Percentiles rank a stretch among this genome's conserved stretches.
Evolutionary conservation across 2,797 vertebrate species (phyloP).

Genomic region (Dendrocincla fuliginosa): DNA sequence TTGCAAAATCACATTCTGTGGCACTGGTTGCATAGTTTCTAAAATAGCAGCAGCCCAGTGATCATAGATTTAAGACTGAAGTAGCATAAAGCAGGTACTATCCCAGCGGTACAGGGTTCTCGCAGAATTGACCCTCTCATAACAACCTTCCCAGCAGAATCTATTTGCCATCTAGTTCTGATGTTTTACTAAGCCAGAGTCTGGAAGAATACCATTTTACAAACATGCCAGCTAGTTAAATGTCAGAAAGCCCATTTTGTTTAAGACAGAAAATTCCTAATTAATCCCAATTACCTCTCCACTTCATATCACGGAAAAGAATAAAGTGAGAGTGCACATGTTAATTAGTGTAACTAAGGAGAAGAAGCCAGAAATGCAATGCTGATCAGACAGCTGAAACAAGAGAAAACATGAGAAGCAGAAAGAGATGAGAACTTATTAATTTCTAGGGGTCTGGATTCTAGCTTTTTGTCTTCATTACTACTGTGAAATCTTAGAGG

Average conservation of each 20-base stretch:
- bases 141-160: background rate
- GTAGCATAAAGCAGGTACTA: background rate
- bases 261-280: background rate
- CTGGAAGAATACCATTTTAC: background rate
- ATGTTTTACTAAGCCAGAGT: background rate
- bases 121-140: accelerated
- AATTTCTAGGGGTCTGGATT: background rate
- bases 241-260: background rate
- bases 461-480: background rate
- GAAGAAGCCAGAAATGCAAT: background rate
- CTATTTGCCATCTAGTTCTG: background rate
- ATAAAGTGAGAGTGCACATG: background rate
- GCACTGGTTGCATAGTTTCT: background rate
- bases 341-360: background rate
- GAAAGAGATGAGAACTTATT: background rate
- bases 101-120: background rate
- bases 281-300: background rate
- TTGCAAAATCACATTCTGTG: background rate
- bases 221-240: background rate
- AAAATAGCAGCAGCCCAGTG: background rate
- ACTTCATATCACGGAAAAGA: background rate
- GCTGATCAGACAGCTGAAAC: background rate
- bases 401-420: background rate
- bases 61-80: background rate
- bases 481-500: background rate